phyloP scores from a whole-genome alignment of 2,797 vertebrate genomes.

The Anas bahamensis region DNA sequence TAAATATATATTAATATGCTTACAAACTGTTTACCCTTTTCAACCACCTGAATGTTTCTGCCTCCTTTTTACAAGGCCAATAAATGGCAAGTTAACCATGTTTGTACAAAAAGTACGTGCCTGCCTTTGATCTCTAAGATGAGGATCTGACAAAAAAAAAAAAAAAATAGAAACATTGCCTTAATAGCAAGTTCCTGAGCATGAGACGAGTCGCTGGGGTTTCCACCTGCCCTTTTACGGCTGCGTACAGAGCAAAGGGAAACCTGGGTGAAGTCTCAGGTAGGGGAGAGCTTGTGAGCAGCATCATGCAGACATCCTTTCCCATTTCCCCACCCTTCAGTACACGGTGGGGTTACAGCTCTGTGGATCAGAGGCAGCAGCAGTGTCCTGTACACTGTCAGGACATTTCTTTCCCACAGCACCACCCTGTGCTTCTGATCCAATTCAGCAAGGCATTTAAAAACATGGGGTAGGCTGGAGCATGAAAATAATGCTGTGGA shows the following conservation, averaged over 20 bases:
- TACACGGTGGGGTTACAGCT: neutral
- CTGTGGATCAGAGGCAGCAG: neutral
- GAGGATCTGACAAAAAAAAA: neutral
- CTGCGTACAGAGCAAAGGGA: neutral
- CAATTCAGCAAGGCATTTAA: neutral
- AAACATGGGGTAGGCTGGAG: neutral
- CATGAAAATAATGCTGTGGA: neutral
- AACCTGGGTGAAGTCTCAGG: neutral
- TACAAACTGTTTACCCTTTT: neutral
- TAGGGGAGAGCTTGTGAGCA: neutral
- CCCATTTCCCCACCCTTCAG: neutral
- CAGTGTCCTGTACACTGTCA: rapidly evolving
- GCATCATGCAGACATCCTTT: neutral
- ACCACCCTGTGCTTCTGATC: neutral
- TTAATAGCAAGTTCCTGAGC: neutral
- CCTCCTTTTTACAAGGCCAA: neutral
- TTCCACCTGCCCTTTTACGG: neutral
- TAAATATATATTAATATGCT: neutral
- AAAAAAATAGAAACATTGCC: neutral
- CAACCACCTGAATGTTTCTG: neutral
- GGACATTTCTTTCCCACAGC: neutral
- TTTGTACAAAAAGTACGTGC: neutral
- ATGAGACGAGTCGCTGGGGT: neutral
- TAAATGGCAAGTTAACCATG: neutral
- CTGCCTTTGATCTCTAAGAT: neutral